phyloP scores from a whole-genome alignment of 2,888 invertebrate species.

The Sussaba pulchella region DNA sequence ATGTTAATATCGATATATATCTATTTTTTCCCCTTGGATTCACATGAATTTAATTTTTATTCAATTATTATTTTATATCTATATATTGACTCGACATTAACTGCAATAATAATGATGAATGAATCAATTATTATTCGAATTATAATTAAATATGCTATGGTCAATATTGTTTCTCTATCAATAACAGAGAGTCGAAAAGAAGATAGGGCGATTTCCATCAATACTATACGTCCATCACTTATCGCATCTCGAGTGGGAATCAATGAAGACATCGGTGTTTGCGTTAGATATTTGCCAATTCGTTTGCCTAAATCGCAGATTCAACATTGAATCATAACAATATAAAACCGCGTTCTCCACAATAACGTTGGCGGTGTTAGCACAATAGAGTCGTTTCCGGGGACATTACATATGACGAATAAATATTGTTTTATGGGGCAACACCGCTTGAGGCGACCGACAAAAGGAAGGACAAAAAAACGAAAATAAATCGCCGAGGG shows the following conservation, averaged over 20 bases:
- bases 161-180: not conserved
- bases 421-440: slow-evolving; percentile 39
- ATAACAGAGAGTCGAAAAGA: not conserved
- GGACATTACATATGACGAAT: slow-evolving; percentile 17
- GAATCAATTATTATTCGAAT: too few species aligned
- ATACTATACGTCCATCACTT: not conserved
- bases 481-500: slow-evolving; percentile 36
- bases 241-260: not conserved
- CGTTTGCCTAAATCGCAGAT: not conserved
- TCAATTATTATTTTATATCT: too few species aligned
- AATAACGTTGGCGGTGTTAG: not conserved
- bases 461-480: slow-evolving; percentile 21
- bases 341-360: not conserved
- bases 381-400: not conserved
- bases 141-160: too few species aligned
- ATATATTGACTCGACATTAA: too few species aligned
- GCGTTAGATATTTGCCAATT: not conserved
- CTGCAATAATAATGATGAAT: too few species aligned
- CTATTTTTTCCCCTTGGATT: too few species aligned
- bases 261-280: not conserved
- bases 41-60: too few species aligned
- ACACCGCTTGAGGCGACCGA: slow-evolving; percentile 4
- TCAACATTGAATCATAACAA: not conserved
- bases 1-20: too few species aligned
- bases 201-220: not conserved